Evolutionary conservation across 2,113 vertebrate species (phyloP), one percentile per base, ranked within the genome.

Genomic region (Poeciliopsis turrubarensis): DNA sequence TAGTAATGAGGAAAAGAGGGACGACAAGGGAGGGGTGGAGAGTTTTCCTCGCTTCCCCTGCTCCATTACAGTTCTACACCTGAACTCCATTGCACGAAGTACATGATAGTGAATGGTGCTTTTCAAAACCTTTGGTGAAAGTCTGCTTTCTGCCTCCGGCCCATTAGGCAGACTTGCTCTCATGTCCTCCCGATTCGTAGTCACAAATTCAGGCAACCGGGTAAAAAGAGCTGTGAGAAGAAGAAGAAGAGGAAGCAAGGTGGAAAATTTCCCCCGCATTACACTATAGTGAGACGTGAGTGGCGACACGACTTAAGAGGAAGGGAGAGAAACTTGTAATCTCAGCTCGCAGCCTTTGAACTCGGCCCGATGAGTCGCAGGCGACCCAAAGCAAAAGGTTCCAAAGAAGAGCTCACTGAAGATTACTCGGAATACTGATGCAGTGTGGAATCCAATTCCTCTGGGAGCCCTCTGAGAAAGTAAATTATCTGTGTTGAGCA

Each of bases 341-440:
- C 93, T 93, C 77, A 51, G 86, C 89, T 85, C 76, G 62, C 89
- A 94, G 89, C 91, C 93, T 94, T 95, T 94, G 94, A 95, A 95
- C 92, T 92, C 81, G 73, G 82, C 84, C 91, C 92, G 76, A 84
- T 86, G 94, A 94, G 92, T 94, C 84, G 70, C 75, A 68, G 68
- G 87, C 89, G 85, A 92, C 92, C 90, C 89, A 91, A 89, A 91
- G 90, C 91, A 85, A 92, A 93, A 90, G 92, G 90, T 92, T 94
- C 93, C 84, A 90, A 89, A 93, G 91, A 91, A 92, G 89, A 89
- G 80, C 82, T 89, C 86, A 81, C 81, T 88, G 91, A 93, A 94
- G 94, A 94, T 94, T 91, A 92, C 90, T 94, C 85, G 34, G 94
- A 93, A 95, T 94, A 94, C 93, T 91, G 91, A 94, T 94, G 93